Evolutionary conservation across 2,888 invertebrate genomes (phyloP).

Genomic region (Entomobrya proxima): DNA sequence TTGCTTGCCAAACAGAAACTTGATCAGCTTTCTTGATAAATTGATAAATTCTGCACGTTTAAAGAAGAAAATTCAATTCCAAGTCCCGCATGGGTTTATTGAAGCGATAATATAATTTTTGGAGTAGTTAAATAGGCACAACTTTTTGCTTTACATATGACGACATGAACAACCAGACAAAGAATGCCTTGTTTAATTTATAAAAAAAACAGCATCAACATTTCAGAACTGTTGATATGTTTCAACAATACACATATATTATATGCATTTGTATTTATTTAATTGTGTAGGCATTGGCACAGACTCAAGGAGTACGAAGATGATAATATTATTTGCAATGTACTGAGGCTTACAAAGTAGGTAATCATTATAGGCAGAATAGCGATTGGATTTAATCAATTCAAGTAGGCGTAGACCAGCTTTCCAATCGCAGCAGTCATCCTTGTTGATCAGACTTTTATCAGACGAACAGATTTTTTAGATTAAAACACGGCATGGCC

Average conservation of each 20-base stretch:
- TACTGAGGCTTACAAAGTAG: neutral
- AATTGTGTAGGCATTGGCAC: slow-evolving; percentile 37
- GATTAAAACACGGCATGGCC: slow-evolving; percentile 7
- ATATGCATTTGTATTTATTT: slow-evolving; percentile 34
- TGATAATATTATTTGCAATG: neutral
- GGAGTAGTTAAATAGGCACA: neutral
- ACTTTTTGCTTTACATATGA: too few species aligned
- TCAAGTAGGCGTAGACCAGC: slow-evolving; percentile 61
- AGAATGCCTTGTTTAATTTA: slow-evolving; percentile 10
- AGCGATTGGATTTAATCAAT: slow-evolving; percentile 57
- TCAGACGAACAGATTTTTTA: slow-evolving; percentile 19
- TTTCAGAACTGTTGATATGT: neutral
- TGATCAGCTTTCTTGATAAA: slow-evolving; percentile 24
- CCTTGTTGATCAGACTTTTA: slow-evolving; percentile 39
- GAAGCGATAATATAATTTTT: neutral
- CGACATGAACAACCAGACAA: neutral
- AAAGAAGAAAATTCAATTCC: slow-evolving; percentile 8
- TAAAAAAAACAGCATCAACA: neutral
- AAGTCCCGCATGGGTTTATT: neutral
- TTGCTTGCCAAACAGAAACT: slow-evolving; percentile 4
- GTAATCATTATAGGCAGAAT: slow-evolving; percentile 28
- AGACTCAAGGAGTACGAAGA: slow-evolving; percentile 21
- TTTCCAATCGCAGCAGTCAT: slow-evolving; percentile 58
- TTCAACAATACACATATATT: slow-evolving; percentile 22
- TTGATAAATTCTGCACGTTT: slow-evolving; percentile 37